phyloP scores from a whole-genome alignment of 2,113 vertebrate genomes.

The Anarrhichthys ocellatus region DNA sequence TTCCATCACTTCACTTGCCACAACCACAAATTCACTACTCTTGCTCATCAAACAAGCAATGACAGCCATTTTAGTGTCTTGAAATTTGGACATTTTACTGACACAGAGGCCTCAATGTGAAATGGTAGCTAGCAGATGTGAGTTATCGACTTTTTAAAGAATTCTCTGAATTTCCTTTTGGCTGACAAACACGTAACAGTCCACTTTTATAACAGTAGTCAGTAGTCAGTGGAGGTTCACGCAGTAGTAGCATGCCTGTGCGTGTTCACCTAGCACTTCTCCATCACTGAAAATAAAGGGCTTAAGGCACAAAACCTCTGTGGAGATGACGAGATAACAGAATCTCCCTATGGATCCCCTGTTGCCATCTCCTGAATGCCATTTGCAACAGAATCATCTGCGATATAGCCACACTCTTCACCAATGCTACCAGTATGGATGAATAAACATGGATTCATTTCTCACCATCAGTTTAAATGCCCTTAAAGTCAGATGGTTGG shows the following conservation, averaged over 20 bases:
- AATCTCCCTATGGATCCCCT: constrained; percentile 44
- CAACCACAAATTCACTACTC: constrained; percentile 37
- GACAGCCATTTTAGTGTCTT: constrained; percentile 76
- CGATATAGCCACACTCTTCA: constrained; percentile 27
- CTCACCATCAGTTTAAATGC: constrained; percentile 45
- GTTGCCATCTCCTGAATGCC: constrained; percentile 30
- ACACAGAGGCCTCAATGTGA: constrained; percentile 63
- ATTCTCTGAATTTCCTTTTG: constrained; percentile 41
- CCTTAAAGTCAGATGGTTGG: constrained; percentile 50
- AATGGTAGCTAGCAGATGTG: constrained; percentile 48
- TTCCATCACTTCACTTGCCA: constrained; percentile 27
- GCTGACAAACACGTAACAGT: constrained; percentile 36
- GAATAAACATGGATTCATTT: constrained; percentile 35
- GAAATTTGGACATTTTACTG: constrained; percentile 63
- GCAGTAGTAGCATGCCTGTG: constrained; percentile 75
- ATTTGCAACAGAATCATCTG: constrained; percentile 4
- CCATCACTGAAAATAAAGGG: constrained; percentile 78
- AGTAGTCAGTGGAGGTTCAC: constrained; percentile 47
- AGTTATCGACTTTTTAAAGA: constrained; percentile 54
- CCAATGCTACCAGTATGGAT: constrained; percentile 39
- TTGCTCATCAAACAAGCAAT: constrained; percentile 64
- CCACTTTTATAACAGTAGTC: constrained; percentile 47
- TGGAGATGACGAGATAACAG: constrained; percentile 29
- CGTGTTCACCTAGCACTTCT: constrained; percentile 71
- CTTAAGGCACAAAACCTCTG: constrained; percentile 81